phyloP scores from a whole-genome alignment of 1,140 invertebrate species.

The Lepidurus apus region DNA sequence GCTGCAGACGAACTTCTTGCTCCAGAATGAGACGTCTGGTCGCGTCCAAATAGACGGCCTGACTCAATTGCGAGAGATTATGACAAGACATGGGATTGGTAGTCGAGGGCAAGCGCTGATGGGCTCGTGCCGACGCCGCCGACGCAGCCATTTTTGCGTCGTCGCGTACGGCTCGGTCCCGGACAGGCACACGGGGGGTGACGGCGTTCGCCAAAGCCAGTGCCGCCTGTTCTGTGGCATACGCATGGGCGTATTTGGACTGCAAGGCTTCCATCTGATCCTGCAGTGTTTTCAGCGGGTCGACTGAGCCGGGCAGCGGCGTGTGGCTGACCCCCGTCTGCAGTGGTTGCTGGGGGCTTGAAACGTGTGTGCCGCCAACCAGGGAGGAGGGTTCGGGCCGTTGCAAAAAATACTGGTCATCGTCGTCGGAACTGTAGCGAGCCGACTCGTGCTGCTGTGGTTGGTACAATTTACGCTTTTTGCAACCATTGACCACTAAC shows the following conservation, averaged over 20 bases:
- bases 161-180: constrained; percentile 27
- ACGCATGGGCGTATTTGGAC: constrained; percentile 23
- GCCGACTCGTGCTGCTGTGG: constrained; percentile 78
- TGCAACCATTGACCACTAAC: constrained; percentile 58
- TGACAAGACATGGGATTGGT: constrained; percentile 23
- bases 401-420: neutral
- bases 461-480: constrained; percentile 94
- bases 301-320: neutral
- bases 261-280: constrained; percentile 33
- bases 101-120: constrained; percentile 19
- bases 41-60: constrained; percentile 54
- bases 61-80: constrained; percentile 31
- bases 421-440: constrained; percentile 32
- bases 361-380: neutral
- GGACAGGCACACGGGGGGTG: constrained; percentile 24
- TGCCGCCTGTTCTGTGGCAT: neutral
- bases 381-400: neutral
- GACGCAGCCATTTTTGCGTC: constrained; percentile 14
- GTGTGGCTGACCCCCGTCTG: neutral
- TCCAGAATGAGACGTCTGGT: constrained; percentile 67
- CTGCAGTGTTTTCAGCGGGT: constrained; percentile 32
- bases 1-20: constrained; percentile 65
- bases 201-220: constrained; percentile 11
- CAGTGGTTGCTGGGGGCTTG: neutral
- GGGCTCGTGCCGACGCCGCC: neutral